phyloP scores from a whole-genome alignment of 2,113 vertebrate species.

The Xenus cinereus region DNA sequence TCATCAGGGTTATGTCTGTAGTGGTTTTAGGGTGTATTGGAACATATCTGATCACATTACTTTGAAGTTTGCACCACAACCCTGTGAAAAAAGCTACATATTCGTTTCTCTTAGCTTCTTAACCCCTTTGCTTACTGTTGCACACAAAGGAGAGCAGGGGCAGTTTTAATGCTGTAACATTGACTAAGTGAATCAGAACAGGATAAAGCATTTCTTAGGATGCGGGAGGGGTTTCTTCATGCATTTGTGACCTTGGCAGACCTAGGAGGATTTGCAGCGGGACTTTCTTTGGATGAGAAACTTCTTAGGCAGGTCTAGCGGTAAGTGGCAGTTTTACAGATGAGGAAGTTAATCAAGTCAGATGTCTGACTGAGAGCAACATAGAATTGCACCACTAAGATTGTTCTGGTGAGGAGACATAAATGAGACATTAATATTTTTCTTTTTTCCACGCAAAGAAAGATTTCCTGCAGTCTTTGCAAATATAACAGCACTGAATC shows the following conservation, averaged over 20 bases:
- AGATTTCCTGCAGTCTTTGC: neutral
- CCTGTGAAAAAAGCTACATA: neutral
- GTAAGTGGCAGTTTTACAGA: neutral
- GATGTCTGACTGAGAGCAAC: neutral
- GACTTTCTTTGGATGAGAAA: neutral
- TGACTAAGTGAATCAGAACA: neutral
- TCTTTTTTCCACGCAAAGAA: neutral
- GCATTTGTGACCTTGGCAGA: neutral
- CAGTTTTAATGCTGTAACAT: neutral
- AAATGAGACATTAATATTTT: neutral
- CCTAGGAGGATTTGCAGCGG: neutral
- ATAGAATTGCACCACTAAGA: neutral
- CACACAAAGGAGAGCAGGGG: neutral
- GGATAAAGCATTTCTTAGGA: neutral
- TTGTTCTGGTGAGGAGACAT: neutral
- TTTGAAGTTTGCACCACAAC: neutral
- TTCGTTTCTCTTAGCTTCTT: neutral
- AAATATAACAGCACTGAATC: neutral
- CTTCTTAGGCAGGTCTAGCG: neutral
- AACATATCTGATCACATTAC: slow-evolving; percentile 26
- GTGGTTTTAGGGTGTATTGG: neutral
- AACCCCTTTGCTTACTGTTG: neutral
- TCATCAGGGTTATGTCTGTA: neutral
- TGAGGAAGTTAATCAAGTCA: neutral
- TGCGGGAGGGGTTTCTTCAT: neutral